Conservation (phyloP, 2,888 invertebrate species). For the Drosophila kambysellisi region DNA sequence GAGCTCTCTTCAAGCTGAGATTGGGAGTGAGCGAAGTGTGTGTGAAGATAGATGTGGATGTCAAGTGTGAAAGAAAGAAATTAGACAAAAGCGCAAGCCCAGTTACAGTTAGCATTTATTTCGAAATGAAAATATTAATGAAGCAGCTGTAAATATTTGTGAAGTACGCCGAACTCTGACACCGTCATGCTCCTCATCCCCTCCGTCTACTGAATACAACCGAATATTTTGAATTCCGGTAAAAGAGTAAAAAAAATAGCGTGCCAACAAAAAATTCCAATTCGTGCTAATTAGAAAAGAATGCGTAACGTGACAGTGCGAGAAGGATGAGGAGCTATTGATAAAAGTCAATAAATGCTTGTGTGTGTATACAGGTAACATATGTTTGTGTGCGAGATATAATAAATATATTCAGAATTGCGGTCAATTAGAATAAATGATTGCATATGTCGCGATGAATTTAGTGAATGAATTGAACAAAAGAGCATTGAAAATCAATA, state of each 20-base stretch:
- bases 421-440: constrained; percentile 67
- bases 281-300: constrained; percentile 76
- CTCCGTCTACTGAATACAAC: not conserved
- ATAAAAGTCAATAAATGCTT: constrained; percentile 29
- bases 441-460: constrained; percentile 55
- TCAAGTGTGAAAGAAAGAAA: constrained; percentile 62
- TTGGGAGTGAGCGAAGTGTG: constrained; percentile 37
- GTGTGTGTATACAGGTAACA: constrained; percentile 36
- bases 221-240: constrained; percentile 38
- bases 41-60: constrained; percentile 50
- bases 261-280: constrained; percentile 58
- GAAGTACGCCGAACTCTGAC: constrained; percentile 26
- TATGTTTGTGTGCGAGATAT: not conserved
- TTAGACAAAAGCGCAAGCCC: constrained; percentile 44
- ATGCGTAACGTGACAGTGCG: constrained; percentile 52
- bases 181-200: not conserved
- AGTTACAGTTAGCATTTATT: constrained; percentile 71
- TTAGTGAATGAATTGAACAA: constrained; percentile 76
- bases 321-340: constrained; percentile 30
- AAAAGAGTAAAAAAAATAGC: constrained; percentile 37
- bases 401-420: constrained; percentile 40
- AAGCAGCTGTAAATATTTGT: constrained; percentile 26
- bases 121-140: constrained; percentile 42
- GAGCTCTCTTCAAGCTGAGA: constrained; percentile 43
- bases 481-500: constrained; percentile 79